Percentiles rank a stretch among this genome's conserved stretches.
Evolutionary conservation across 1,140 invertebrate genomes (phyloP).

Genomic region (Drosophila suzukii): DNA sequence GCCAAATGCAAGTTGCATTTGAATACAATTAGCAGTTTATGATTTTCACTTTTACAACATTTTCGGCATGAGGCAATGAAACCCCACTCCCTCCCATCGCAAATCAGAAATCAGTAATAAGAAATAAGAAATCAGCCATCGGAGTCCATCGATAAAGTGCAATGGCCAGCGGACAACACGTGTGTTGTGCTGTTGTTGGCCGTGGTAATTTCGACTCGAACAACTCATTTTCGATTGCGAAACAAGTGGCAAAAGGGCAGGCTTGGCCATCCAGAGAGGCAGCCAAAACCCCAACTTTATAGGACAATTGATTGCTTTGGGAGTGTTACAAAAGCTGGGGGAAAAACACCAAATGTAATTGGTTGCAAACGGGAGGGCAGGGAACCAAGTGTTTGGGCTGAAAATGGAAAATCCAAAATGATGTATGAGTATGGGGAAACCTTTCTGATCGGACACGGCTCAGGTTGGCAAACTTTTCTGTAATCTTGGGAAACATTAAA

Average conservation of each 20-base stretch:
- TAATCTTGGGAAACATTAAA: not conserved
- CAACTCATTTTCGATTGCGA: constrained; percentile 62
- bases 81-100: constrained; percentile 10
- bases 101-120: not conserved
- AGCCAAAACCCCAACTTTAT: constrained; percentile 39
- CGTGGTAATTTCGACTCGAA: constrained; percentile 44
- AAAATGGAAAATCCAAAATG: constrained; percentile 31
- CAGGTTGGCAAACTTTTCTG: constrained; percentile 4
- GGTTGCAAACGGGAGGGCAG: constrained; percentile 26
- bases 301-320: constrained; percentile 57
- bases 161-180: constrained; percentile 46
- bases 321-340: constrained; percentile 45
- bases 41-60: constrained; percentile 72
- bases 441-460: constrained; percentile 2
- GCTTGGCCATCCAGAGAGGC: constrained; percentile 29
- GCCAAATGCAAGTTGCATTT: constrained; percentile 58
- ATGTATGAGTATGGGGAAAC: constrained; percentile 42
- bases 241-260: constrained; percentile 63
- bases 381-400: constrained; percentile 6
- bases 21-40: constrained; percentile 79
- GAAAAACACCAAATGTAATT: constrained; percentile 38
- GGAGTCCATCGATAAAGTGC: constrained; percentile 42
- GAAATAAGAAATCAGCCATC: constrained; percentile 4
- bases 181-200: constrained; percentile 19
- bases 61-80: constrained; percentile 26